Evolutionary conservation across 2,797 vertebrate species (phyloP), one percentile per base, ranked within the genome.

Genomic region (Cossypha heuglini): DNA sequence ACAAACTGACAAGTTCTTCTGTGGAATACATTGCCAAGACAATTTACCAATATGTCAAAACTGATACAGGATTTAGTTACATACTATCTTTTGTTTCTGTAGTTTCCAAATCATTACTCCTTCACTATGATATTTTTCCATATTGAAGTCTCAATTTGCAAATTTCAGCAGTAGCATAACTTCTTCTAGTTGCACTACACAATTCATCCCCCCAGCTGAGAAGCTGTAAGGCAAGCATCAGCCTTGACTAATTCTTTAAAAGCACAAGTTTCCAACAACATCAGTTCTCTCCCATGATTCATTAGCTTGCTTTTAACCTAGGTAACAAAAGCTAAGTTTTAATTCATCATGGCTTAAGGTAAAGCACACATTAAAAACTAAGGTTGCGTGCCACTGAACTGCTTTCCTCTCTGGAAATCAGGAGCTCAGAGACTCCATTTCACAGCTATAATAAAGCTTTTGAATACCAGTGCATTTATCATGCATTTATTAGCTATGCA

Each of bases 401-500:
- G n/a, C 33, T 66, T 67, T 33, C 62, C 48, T 61, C 29, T 61
- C 57, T 45, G 49, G 42, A 90, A 95, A 59, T 69, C 54, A 52
- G 51, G 16, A 87, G 43, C 46, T 84, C 58, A 62, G 16, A 71
- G 75, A 31, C 55, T 51, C 24, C 26, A 68, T 86, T 93, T 64
- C 37, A 71, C 21, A 83, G 59, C 19, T 62, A 37, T 24, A 58
- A 83, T 38, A 49, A 68, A 58, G 68, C 24, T 91, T 90, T 49
- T 76, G 21, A 93, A 90, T n/a, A 86, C 58, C 16, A 83, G 48
- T 64, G 61, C 11, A 13, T 37, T 88, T 29, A 68, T 62, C 18
- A 54, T 19, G 58, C 54, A 62, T 75, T 92, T 88, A 68, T 86
- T 74, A 76, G 10, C 21, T 69, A 67, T 40, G 18, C 68, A 91